Evolutionary conservation across 2,888 invertebrate species (phyloP).

Genomic region (Tenthredo scrophulariae): DNA sequence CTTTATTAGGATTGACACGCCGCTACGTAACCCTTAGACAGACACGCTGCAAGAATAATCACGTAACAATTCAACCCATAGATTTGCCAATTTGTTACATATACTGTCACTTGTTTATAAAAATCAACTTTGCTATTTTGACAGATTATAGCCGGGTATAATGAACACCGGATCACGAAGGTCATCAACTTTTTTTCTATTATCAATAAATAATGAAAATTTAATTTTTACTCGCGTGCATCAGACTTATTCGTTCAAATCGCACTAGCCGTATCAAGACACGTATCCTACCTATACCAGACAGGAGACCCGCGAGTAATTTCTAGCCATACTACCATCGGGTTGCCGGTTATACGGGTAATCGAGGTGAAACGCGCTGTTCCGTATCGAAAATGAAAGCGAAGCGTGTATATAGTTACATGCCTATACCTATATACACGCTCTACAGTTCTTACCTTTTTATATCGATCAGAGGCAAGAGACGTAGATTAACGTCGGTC

Average conservation of each 20-base stretch:
- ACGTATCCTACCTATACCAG: neutral
- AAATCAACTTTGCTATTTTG: neutral
- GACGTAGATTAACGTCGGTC: neutral
- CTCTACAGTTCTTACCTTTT: constrained; percentile 20
- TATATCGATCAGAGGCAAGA: constrained; percentile 8
- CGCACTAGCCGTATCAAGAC: neutral
- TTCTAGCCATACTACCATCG: constrained; percentile 16
- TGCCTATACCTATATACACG: neutral
- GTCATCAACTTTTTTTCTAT: neutral
- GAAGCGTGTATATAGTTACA: constrained; percentile 32
- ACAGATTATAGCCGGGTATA: too few relatives aligned
- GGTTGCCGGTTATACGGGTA: constrained; percentile 53
- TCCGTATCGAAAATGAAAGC: constrained; percentile 54
- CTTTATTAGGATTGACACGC: neutral
- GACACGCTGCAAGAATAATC: neutral
- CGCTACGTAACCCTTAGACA: neutral
- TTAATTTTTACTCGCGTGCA: neutral
- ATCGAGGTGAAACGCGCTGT: constrained; percentile 54
- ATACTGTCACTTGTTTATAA: neutral
- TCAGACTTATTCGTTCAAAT: neutral
- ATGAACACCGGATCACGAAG: neutral
- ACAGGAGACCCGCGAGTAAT: constrained; percentile 46
- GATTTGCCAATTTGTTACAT: neutral
- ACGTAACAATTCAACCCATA: neutral
- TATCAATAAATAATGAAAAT: neutral